Base-by-base conservation (phyloP, 1,140 invertebrate species). In the Phortica variegata region DNA sequence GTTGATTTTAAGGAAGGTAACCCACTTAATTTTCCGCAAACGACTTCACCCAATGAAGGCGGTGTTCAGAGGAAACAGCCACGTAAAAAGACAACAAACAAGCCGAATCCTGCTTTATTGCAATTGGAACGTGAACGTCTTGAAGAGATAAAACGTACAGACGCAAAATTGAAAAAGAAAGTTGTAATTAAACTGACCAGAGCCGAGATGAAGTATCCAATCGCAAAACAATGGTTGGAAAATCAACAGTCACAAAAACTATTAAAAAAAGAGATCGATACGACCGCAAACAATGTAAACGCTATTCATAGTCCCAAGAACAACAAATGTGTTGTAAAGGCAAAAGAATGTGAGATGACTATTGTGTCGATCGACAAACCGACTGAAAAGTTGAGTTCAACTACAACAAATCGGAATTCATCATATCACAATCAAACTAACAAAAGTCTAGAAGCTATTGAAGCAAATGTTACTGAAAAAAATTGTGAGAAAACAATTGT, bases 81-180 rank as follows among this genome's bases (percentile, higher is more conserved):
- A 8, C 68, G 72, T 2, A 75, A 75, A 18, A 75, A 75, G 20
- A 65, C 52, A 1, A 75, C 72, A 1, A 66, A 70, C 18, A 75
- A 58, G 50, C 68, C 72, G n/a, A 75, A 75, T 58, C 72, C 72
- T 6, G 63, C 66, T 1, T 41, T 75, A 2, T 18, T 75, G 10
- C 63, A 72, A 38, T 44, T 72, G 32, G 65, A 72, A 38, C 58
- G 56, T 3, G 60, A 60, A 26, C 72, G 72, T 1, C 55, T 73
- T 52, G 61, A 71, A 39, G 68, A 75, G 16, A 39, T 60, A 2
- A 75, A 61, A 40, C 49, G 43, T 3, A 70, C 49, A 3, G 71
- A 74, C 60, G 19, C 42, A 18, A 74, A 74, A 49, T 31, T 74
- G 5, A 69, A 70, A 54, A 72, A 55, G 60, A 70, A 70, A 41